Evolutionary conservation across 2,113 vertebrate species (phyloP), one percentile per base, ranked within the genome.

Genomic region (Chascanopsetta lugubris): DNA sequence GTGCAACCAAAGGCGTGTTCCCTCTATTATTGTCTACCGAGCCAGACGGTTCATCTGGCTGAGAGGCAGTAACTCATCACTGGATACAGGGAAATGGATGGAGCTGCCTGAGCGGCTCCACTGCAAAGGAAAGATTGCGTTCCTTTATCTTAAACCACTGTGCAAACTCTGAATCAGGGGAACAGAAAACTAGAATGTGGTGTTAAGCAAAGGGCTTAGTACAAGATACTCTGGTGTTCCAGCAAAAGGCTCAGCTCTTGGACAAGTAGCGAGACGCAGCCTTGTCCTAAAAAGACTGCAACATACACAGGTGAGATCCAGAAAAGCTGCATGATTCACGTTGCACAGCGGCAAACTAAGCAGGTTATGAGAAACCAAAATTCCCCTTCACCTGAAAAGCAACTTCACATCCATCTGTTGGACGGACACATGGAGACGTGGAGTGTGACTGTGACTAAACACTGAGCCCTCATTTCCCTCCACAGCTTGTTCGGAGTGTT

Each of bases 361-460:
- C 55, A 67, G 18, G 66, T 47, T n/a, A 5, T 25, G 38, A 20
- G 45, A 60, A 63, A 30, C 29, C 55, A 4, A 62, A 34, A 82
- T 40, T 76, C 66, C 49, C 25, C 36, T 70, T 69, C 61, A 70
- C 32, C 22, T 25, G 7, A 0, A 46, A 47, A 70, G 51, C n/a
- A n/a, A n/a, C 30, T 54, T 43, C 21, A 26, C 72, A 42, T 72
- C 66, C 45, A 54, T 79, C 59, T 61, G 29, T 55, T 56, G n/a
- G n/a, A n/a, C n/a, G n/a, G n/a, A 62, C 42, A 53, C 26, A 42
- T 61, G 38, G 55, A 77, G 6, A 12, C 4, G 1, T 4, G 21
- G 15, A 75, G 49, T 50, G 26, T 70, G 67, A 81, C 78, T 72
- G 59, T 38, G 64, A 74, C 57, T 47, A 43, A 78, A 75, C 75